Conservation (phyloP, 2,113 vertebrate genomes). For the Natator depressus region DNA sequence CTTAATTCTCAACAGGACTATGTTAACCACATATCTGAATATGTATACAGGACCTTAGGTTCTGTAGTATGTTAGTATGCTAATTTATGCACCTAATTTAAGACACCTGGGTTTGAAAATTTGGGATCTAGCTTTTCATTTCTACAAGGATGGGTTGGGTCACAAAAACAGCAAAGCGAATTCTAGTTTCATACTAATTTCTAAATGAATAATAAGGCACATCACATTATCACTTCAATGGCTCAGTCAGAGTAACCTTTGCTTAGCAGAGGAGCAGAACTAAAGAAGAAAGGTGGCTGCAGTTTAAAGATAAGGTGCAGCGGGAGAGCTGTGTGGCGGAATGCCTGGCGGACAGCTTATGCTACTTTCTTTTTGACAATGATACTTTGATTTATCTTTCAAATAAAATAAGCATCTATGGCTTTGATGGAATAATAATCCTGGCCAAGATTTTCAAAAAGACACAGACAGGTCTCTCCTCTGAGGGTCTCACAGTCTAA, state of each 20-base stretch:
- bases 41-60: not conserved
- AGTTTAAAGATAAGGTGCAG: not conserved
- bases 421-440: not conserved
- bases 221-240: not conserved
- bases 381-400: not conserved
- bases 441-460: not conserved
- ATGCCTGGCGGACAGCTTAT: not conserved
- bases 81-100: not conserved
- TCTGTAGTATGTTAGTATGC: too few relatives aligned
- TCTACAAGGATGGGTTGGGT: not conserved
- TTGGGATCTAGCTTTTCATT: not conserved
- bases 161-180: not conserved
- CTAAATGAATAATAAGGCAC: not conserved
- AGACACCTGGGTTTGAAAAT: not conserved
- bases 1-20: not conserved
- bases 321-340: not conserved
- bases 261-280: not conserved
- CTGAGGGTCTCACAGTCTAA: not conserved
- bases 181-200: not conserved
- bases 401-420: not conserved
- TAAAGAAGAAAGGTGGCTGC: not conserved
- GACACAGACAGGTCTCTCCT: rapidly evolving
- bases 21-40: not conserved
- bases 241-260: not conserved
- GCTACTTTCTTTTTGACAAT: not conserved